Base-by-base conservation (phyloP, 2,797 vertebrate genomes). In the Euphonia xanthogaster region DNA sequence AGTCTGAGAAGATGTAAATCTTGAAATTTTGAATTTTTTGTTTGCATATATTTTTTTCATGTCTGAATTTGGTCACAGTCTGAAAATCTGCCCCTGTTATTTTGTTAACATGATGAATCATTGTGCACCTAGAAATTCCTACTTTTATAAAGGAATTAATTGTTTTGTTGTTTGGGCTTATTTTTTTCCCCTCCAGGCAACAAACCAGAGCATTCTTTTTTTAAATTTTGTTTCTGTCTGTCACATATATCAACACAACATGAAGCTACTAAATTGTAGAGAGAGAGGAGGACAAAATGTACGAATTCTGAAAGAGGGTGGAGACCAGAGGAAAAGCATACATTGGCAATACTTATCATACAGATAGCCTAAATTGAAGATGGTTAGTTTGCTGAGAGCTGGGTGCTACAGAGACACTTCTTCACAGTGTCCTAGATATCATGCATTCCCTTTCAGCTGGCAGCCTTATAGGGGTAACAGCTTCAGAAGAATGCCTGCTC, bases 361-460 rank as follows among this genome's bases (percentile, higher is more conserved):
- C 31, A 82, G 75, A 74, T 50, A 90, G 35, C 30, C 22, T 79
- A 54, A 90, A 74, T 0, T 70, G 54, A 88, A 86, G 75, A 60
- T n/a, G 12, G n/a, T 39, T 92, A 72, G 67, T 77, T 91, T 88
- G 75, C 70, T 95, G 81, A 94, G 90, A 93, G 51, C 40, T 66
- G 18, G 16, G 23, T 80, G 57, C 60, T 40, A 14, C 17, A 76
- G 25, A 91, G 60, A 60, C 53, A 23, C 55, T 76, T 58, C n/a
- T 92, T 82, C 68, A 31, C 54, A 73, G 48, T 65, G 84, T 84
- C 73, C 67, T 74, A 44, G 45, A 77, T 92, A 82, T 66, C 55
- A 44, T 31, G 30, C 8, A 2, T 62, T 93, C 62, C 54, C 28
- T 77, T 91, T 94, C 90, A 93, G 48, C 51, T 96, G 93, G 86